Conservation (phyloP, 2,797 vertebrate species). For the Gobionotothen gibberifrons region DNA sequence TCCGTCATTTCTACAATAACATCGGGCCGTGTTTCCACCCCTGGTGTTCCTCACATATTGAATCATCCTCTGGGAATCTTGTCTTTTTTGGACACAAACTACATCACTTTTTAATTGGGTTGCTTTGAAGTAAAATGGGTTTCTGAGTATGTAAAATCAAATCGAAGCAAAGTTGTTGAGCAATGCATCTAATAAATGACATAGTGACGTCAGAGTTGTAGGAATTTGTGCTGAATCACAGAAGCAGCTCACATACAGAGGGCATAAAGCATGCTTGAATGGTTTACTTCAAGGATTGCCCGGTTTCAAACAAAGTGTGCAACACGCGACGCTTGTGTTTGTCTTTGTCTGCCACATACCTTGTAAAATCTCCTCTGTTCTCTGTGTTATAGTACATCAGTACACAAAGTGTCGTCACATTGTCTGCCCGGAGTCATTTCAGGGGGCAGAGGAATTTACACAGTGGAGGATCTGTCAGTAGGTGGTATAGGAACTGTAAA, state of each 20-base stretch:
- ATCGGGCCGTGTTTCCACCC: slow-evolving; percentile 64
- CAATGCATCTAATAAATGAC: slow-evolving; percentile 13
- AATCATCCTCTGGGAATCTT: slow-evolving; percentile 52
- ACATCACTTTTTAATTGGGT: slow-evolving; percentile 19
- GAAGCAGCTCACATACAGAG: slow-evolving; percentile 12
- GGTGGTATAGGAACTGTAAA: slow-evolving; percentile 82
- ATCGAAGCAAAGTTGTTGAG: slow-evolving; percentile 10
- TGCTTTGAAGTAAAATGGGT: slow-evolving; percentile 25
- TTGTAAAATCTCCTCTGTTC: slow-evolving; percentile 80
- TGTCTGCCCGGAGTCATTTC: slow-evolving; percentile 78
- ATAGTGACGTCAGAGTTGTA: slow-evolving; percentile 3
- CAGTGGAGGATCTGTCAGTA: slow-evolving; percentile 74
- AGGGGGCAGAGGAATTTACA: slow-evolving; percentile 79
- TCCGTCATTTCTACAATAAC: slow-evolving; percentile 79
- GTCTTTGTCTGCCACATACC: slow-evolving; percentile 71
- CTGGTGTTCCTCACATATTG: slow-evolving; percentile 64
- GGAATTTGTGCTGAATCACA: slow-evolving; percentile 27
- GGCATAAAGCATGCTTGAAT: slow-evolving; percentile 31
- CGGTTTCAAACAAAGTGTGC: slow-evolving; percentile 64
- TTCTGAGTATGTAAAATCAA: not conserved
- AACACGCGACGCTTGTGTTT: slow-evolving; percentile 69
- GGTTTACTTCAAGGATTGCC: slow-evolving; percentile 61
- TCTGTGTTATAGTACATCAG: slow-evolving; percentile 62
- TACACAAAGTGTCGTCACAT: slow-evolving; percentile 82
- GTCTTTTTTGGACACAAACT: slow-evolving; percentile 35